Conservation (phyloP, 2,113 vertebrate genomes). For the Dendrocopos noguchii region DNA sequence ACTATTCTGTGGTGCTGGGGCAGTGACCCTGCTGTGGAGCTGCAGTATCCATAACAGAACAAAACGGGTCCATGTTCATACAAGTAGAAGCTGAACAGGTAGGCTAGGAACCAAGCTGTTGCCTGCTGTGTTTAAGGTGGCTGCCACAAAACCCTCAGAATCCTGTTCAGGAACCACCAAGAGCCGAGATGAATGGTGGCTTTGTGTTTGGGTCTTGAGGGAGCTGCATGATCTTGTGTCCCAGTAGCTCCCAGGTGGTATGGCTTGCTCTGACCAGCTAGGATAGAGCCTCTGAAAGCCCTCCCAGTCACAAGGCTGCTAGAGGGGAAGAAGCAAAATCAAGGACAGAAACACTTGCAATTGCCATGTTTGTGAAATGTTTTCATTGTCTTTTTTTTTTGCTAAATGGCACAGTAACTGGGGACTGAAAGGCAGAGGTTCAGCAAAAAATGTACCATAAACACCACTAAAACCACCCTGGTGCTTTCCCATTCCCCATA, state of each 20-base stretch:
- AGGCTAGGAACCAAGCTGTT: background rate
- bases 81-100: background rate
- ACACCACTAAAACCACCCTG: background rate
- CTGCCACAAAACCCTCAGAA: background rate
- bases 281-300: background rate
- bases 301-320: background rate
- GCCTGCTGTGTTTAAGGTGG: background rate
- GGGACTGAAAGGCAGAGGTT: background rate
- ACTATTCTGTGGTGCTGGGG: background rate
- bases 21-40: background rate
- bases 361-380: background rate
- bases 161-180: fast-evolving
- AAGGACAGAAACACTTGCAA: background rate
- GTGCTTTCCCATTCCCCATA: background rate
- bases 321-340: background rate
- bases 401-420: background rate
- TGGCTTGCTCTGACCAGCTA: background rate
- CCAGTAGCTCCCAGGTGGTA: background rate
- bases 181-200: fast-evolving
- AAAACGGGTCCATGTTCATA: background rate
- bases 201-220: background rate
- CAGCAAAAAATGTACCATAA: background rate
- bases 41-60: fast-evolving
- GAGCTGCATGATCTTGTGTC: background rate
- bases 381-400: background rate